Conservation (phyloP, 2,113 vertebrate species). For the Prietella phreatophila region DNA sequence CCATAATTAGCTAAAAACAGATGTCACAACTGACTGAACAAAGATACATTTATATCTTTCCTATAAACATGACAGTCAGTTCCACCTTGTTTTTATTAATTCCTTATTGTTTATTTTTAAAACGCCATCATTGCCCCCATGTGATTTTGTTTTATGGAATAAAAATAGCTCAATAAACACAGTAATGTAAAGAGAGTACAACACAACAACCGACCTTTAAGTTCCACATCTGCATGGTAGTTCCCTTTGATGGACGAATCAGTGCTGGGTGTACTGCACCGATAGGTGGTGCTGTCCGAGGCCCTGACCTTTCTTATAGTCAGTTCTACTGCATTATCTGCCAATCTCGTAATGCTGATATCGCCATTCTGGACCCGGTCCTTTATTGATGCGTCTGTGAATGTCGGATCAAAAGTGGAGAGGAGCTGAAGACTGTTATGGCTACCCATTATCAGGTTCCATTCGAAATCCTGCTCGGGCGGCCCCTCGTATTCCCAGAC, state of each 20-base stretch:
- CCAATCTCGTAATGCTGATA: constrained; percentile 69
- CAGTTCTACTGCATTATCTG: constrained; percentile 73
- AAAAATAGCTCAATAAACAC: neutral
- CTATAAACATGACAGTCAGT: neutral
- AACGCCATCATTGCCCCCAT: neutral
- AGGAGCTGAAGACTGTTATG: constrained; percentile 62
- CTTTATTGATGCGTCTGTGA: constrained; percentile 66
- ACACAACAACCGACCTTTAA: constrained; percentile 72
- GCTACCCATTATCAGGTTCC: constrained; percentile 64
- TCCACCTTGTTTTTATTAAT: neutral
- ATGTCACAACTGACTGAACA: neutral
- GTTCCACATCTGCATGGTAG: constrained; percentile 78
- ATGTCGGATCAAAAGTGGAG: constrained; percentile 77
- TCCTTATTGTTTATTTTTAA: neutral
- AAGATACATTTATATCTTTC: neutral
- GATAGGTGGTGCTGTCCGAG: constrained; percentile 77
- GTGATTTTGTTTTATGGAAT: neutral
- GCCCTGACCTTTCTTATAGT: constrained; percentile 71
- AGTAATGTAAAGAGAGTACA: neutral
- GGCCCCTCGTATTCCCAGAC: constrained; percentile 87
- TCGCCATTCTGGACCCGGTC: constrained; percentile 70
- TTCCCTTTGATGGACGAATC: constrained; percentile 80
- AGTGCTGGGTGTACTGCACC: constrained; percentile 82
- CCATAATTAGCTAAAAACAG: too few species aligned
- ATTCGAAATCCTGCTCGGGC: constrained; percentile 88